phyloP scores from a whole-genome alignment of 2,113 vertebrate genomes.

The Podarcis raffonei region DNA sequence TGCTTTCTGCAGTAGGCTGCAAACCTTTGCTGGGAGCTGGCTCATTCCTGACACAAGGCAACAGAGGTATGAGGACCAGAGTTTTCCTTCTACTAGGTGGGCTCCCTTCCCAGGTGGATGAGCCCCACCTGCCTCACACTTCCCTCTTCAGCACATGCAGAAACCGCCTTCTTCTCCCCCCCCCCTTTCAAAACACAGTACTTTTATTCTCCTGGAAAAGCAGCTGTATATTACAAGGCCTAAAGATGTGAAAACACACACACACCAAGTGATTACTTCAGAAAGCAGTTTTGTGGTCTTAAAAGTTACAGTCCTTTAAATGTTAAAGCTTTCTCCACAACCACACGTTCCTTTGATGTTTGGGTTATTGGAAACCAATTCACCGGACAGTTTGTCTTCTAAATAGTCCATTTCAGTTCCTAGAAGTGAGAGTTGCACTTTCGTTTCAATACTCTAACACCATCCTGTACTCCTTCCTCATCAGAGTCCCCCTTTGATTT shows the following conservation, averaged over 20 bases:
- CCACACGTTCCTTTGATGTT: conserved; percentile 98
- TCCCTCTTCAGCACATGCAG: too few relatives aligned
- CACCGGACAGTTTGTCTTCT: conserved; percentile 91
- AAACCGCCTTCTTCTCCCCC: too few relatives aligned
- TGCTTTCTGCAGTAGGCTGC: too few relatives aligned
- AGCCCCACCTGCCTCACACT: too few relatives aligned
- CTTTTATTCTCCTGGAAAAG: conserved; percentile 65
- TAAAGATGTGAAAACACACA: conserved; percentile 52
- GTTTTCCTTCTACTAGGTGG: too few relatives aligned
- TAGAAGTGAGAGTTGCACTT: conserved; percentile 94
- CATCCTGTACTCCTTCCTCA: conserved; percentile 95
- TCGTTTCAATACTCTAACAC: conserved; percentile 98
- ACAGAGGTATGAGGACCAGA: too few relatives aligned
- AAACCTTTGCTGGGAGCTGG: too few relatives aligned
- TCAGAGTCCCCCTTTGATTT: conserved; percentile 90
- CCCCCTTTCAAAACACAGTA: conserved; percentile 59
- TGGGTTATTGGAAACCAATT: conserved; percentile 98
- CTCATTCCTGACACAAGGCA: too few relatives aligned
- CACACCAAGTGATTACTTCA: conserved; percentile 45
- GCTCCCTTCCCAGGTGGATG: too few relatives aligned
- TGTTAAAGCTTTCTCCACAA: conserved; percentile 97
- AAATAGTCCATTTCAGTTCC: conserved; percentile 99
- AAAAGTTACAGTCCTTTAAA: conserved; percentile 77
- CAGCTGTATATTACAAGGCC: conserved; percentile 51
- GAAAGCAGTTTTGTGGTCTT: conserved; percentile 46